Conservation (phyloP, 2,113 vertebrate species). For the Strix uralensis region DNA sequence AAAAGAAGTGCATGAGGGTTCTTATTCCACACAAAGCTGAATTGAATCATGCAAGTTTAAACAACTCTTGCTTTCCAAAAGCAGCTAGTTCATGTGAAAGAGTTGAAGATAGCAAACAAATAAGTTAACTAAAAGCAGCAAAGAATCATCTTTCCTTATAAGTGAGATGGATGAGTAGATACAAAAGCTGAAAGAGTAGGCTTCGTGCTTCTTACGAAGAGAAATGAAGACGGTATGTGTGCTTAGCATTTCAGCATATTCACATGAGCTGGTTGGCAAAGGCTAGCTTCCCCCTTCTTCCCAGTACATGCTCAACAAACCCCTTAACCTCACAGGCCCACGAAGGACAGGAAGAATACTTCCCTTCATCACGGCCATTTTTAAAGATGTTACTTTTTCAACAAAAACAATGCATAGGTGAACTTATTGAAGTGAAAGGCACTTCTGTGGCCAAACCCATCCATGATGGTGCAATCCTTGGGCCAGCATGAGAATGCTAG, state of each 20-base stretch:
- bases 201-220: not conserved
- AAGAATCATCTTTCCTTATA: not conserved
- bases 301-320: not conserved
- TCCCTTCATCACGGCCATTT: not conserved
- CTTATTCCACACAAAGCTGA: not conserved
- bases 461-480: not conserved
- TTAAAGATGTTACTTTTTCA: not conserved
- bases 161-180: not conserved
- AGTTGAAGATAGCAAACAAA: not conserved
- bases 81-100: not conserved
- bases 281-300: not conserved
- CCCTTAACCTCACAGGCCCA: not conserved
- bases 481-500: not conserved
- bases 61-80: not conserved
- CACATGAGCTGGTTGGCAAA: not conserved
- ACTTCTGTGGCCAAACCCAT: not conserved
- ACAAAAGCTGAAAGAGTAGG: not conserved
- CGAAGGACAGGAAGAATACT: not conserved
- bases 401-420: not conserved
- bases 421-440: not conserved
- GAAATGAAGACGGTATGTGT: not conserved
- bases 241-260: not conserved
- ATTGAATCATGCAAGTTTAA: not conserved
- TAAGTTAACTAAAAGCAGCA: not conserved
- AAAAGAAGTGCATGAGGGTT: not conserved